These are phyloP conservation scores for Plestiodon gilberti DNA, from an alignment of 2,113 vertebrate genomes.

Conservation along the genomic window DNA sequence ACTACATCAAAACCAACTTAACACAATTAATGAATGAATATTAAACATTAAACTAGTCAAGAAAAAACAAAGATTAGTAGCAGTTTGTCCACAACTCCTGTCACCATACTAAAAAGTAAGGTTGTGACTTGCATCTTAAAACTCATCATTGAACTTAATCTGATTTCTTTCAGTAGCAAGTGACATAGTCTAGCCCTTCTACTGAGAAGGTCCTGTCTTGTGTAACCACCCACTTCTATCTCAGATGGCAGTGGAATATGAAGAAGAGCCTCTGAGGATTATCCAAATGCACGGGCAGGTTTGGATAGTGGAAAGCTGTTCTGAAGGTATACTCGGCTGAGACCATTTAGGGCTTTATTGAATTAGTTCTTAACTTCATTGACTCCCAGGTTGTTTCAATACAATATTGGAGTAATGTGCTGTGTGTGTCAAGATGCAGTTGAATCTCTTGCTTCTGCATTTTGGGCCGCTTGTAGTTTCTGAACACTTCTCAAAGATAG, in stretches of 20 bases:
- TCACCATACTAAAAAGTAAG: background rate
- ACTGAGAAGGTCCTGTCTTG: background rate
- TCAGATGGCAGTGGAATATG: background rate
- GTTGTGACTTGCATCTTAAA: background rate
- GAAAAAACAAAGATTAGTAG: background rate
- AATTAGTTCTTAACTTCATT: background rate
- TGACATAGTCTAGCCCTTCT: background rate
- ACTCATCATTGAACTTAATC: background rate
- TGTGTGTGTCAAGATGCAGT: background rate
- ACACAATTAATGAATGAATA: background rate
- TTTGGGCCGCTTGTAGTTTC: background rate
- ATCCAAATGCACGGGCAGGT: background rate
- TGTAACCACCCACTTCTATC: background rate
- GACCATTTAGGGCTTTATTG: background rate
- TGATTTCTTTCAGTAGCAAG: background rate
- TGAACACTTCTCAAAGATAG: background rate
- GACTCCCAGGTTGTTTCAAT: too few species aligned
- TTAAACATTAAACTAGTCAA: background rate
- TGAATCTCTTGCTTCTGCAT: too few species aligned
- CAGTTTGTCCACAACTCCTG: background rate
- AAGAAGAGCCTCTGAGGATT: background rate
- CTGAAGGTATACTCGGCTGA: background rate
- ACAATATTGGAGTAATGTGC: background rate
- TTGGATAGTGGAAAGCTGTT: background rate
- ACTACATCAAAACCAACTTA: background rate